phyloP scores from a whole-genome alignment of 2,113 vertebrate genomes.

The Amblyopsis rosae region DNA sequence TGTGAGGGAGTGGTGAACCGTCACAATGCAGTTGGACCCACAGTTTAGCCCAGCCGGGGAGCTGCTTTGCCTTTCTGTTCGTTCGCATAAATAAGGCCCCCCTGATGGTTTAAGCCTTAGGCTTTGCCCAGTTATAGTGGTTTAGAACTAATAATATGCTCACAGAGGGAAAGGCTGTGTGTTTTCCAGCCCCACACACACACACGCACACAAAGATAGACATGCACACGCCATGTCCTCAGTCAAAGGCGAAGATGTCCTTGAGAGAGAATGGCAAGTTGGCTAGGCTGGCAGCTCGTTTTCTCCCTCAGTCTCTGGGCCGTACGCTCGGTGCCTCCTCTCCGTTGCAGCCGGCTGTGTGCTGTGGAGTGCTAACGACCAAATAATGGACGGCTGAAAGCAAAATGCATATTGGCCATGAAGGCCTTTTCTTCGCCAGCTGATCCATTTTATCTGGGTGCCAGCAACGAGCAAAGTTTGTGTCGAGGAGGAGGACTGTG shows the following conservation, averaged over 20 bases:
- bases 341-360: conserved; percentile 9
- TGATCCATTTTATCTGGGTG: conserved; percentile 49
- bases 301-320: conserved; percentile 11
- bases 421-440: conserved; percentile 45
- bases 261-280: conserved; percentile 51
- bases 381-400: conserved; percentile 35
- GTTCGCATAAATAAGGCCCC: conserved; percentile 40
- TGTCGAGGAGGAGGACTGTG: conserved; percentile 12
- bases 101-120: conserved; percentile 33
- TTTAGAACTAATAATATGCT: conserved; percentile 57
- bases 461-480: conserved; percentile 25
- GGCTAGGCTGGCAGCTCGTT: conserved; percentile 40
- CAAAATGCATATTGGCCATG: conserved; percentile 39
- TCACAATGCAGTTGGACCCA: conserved; percentile 33
- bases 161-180: conserved; percentile 33
- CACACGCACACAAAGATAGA: conserved; percentile 2
- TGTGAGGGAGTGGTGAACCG: conserved; percentile 43
- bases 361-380: conserved; percentile 44
- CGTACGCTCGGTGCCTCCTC: conserved; percentile 2
- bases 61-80: conserved; percentile 16
- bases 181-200: conserved; percentile 17
- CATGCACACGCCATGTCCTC: conserved; percentile 25
- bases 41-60: conserved; percentile 14
- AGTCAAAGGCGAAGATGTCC: conserved; percentile 46
- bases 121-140: conserved; percentile 49